Percentiles rank a stretch among this genome's conserved stretches.
Evolutionary conservation across 2,888 invertebrate genomes (phyloP).

Genomic region (Melinaea menophilus): DNA sequence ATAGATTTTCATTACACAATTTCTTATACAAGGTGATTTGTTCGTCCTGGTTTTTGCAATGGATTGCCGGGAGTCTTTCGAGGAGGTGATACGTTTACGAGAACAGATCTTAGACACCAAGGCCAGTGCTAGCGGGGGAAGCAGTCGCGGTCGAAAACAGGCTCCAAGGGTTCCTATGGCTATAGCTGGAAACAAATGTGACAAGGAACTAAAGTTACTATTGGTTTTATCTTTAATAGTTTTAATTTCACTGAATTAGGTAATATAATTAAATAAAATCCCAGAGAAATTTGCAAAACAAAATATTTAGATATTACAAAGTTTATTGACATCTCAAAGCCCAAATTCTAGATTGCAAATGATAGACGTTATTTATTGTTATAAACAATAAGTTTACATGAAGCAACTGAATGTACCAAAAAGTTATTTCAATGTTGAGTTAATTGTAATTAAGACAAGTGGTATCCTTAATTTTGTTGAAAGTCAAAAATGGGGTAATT

Average conservation of each 20-base stretch:
- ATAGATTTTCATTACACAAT: neutral
- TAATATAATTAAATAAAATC: too few species aligned
- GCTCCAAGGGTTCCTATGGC: conserved; percentile 89
- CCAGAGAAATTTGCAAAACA: too few species aligned
- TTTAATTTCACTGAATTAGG: neutral
- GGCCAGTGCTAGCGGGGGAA: conserved; percentile 82
- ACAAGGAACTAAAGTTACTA: conserved; percentile 86
- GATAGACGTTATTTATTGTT: too few species aligned
- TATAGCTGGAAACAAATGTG: conserved; percentile 92
- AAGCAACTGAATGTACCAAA: too few species aligned
- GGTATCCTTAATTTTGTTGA: too few species aligned
- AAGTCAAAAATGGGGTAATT: too few species aligned
- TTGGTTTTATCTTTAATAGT: neutral
- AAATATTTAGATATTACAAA: too few species aligned
- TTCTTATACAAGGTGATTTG: conserved; percentile 79
- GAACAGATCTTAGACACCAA: conserved; percentile 92
- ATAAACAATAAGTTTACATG: too few species aligned
- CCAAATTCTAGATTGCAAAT: too few species aligned
- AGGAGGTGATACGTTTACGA: conserved; percentile 87
- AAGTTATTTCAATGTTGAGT: too few species aligned
- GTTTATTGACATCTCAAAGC: too few species aligned
- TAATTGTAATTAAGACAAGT: too few species aligned
- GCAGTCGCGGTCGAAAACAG: conserved; percentile 78
- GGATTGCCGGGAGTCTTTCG: conserved; percentile 90
- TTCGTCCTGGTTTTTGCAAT: conserved; percentile 91